Evolutionary conservation across 2,113 vertebrate species (phyloP).

Genomic region (Colistium nudipinnis): DNA sequence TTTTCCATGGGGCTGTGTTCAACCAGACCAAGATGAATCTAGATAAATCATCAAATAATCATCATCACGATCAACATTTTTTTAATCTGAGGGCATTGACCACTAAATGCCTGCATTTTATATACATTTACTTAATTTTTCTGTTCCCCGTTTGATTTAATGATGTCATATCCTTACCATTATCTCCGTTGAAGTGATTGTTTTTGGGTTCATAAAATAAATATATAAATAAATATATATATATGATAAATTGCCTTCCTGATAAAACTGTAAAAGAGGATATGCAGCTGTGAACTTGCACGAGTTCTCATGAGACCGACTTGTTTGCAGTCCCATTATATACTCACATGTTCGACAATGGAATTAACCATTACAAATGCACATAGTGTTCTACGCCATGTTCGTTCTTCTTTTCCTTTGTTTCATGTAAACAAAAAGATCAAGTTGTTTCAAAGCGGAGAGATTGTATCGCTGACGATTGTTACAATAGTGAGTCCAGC

Average conservation of each 20-base stretch:
- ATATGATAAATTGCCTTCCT: not conserved
- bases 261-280: not conserved
- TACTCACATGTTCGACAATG: not conserved
- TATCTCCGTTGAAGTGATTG: too few species aligned
- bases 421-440: not conserved
- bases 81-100: too few species aligned
- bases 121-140: too few species aligned
- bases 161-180: too few species aligned
- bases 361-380: not conserved
- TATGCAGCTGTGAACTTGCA: not conserved
- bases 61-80: not conserved
- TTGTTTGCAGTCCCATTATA: not conserved
- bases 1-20: slow-evolving; percentile 20
- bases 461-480: not conserved
- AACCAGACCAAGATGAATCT: slow-evolving; percentile 4
- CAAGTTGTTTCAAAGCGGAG: not conserved
- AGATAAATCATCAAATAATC: slow-evolving; percentile 6
- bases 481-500: not conserved
- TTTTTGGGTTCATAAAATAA: not conserved
- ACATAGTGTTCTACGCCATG: not conserved
- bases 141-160: too few species aligned
- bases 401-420: not conserved
- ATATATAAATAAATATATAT: not conserved
- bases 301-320: not conserved
- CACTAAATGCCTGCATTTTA: too few species aligned